Base-by-base conservation (phyloP, 2,888 invertebrate genomes). In the Apamea epomidion region DNA sequence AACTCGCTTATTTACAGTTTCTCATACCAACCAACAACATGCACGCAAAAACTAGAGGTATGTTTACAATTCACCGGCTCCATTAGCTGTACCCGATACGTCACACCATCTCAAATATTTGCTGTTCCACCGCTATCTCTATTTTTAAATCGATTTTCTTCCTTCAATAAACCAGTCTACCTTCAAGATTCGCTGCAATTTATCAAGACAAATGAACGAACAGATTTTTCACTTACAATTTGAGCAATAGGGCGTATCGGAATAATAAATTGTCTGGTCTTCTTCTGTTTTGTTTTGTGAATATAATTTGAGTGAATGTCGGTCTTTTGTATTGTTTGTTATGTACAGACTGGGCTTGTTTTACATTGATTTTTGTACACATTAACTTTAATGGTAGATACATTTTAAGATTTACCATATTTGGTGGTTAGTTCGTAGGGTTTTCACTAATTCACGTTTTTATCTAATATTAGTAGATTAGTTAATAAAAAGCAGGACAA, bases 121-220 rank as follows among this genome's bases (percentile, higher is more conserved):
- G 42, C 78, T 37, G 32, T 70, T 69, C 25, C 45, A 75, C n/a
- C 68, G 81, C 74, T 54, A 75, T 80, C 76, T 80, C 62, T 75
- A 58, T 82, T 73, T 67, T 62, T 67, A 58, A 72, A 74, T 74
- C 54, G 58, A 71, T 76, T 76, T 87, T 70, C 48, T 21, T 69
- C 60, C 76, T 76, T 68, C 62, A 74, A 81, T 81, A 74, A 78
- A 78, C 25, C 72, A 64, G 48, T 71, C 45, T 42, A 64, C 65
- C 84, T 83, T 80, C 80, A 80, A 87, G 85, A 85, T 90, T 88
- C 77, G 72, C 78, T 89, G 89, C 90, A 91, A 92, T 92, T 91
- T 92, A 91, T 91, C 91, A 92, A 80, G 72, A 88, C 89, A 89
- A 90, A 92, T 91, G 89, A 91, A 91, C 85, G 83, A 87, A 86